phyloP scores from a whole-genome alignment of 1,140 invertebrate species.

The Eriosoma lanigerum region DNA sequence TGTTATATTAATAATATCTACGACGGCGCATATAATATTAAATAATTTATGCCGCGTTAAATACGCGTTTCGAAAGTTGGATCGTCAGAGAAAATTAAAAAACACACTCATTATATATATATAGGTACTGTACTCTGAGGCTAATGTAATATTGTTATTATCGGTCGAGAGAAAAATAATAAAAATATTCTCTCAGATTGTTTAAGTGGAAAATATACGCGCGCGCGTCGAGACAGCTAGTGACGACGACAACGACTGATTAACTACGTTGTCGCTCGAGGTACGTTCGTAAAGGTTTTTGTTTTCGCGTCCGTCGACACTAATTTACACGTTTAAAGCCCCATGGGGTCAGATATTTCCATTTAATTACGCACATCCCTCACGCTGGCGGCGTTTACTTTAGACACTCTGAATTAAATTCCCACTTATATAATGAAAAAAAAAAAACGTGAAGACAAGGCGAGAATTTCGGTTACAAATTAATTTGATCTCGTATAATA shows the following conservation, averaged over 20 bases:
- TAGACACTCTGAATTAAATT: too few species aligned
- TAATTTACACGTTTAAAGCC: conserved; percentile 13
- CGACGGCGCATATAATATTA: not conserved
- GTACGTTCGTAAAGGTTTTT: not conserved
- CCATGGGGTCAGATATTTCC: not conserved
- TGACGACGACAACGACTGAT: not conserved
- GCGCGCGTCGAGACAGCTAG: too few species aligned
- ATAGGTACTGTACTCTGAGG: not conserved
- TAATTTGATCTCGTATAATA: too few species aligned
- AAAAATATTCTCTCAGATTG: too few species aligned
- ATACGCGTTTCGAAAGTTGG: conserved; percentile 20
- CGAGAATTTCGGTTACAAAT: too few species aligned
- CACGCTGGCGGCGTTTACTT: too few species aligned
- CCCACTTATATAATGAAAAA: too few species aligned
- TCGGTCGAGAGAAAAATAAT: not conserved
- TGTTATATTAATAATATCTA: too few species aligned
- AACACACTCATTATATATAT: not conserved
- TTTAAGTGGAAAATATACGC: too few species aligned
- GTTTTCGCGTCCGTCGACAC: conserved; percentile 23
- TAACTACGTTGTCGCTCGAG: conserved; percentile 33
- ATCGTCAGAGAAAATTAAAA: conserved; percentile 15
- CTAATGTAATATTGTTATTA: not conserved
- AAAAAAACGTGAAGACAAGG: too few species aligned
- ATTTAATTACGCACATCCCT: not conserved
- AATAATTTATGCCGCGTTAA: conserved; percentile 41